Conservation (phyloP, 53 echinoderm and acorn worm species). For the Antedon mediterranea region DNA sequence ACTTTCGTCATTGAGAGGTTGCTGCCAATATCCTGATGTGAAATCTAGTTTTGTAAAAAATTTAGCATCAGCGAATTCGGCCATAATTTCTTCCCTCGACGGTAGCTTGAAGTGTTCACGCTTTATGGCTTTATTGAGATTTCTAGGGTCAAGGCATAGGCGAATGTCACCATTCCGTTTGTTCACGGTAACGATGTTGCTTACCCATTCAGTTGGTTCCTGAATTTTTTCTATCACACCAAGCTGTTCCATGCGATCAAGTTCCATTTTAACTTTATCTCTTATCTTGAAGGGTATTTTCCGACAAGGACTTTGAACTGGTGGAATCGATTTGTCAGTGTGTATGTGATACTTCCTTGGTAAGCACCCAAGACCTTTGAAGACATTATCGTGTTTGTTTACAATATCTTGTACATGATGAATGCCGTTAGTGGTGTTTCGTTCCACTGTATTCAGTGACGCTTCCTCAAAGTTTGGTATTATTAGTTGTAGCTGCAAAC, state of each 20-base stretch:
- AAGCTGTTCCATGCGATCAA: slow-evolving; percentile 27
- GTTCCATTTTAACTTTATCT: slow-evolving; percentile 30
- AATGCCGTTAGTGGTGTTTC: no score
- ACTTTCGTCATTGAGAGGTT: background rate
- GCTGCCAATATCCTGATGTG: background rate
- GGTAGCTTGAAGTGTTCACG: slow-evolving; percentile 31
- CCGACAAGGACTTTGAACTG: no score
- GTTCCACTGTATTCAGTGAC: no score
- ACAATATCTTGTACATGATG: no score
- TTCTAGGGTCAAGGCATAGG: slow-evolving; percentile 10
- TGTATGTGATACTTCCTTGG: no score
- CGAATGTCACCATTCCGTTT: slow-evolving; percentile 30
- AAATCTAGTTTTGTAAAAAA: background rate
- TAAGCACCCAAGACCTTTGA: no score
- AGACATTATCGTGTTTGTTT: no score
- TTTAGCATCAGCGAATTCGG: background rate
- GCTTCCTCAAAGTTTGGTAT: no score
- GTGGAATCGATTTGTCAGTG: no score
- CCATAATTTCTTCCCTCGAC: slow-evolving; percentile 32
- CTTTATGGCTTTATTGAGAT: slow-evolving; percentile 15
- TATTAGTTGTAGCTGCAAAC: no score
- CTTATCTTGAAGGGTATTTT: slow-evolving; percentile 21
- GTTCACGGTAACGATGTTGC: slow-evolving; percentile 20
- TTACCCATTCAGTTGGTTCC: slow-evolving; percentile 56
- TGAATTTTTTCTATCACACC: slow-evolving; percentile 40